Evolutionary conservation across 2,888 invertebrate genomes (phyloP).

Genomic region (Aplocera efformata): DNA sequence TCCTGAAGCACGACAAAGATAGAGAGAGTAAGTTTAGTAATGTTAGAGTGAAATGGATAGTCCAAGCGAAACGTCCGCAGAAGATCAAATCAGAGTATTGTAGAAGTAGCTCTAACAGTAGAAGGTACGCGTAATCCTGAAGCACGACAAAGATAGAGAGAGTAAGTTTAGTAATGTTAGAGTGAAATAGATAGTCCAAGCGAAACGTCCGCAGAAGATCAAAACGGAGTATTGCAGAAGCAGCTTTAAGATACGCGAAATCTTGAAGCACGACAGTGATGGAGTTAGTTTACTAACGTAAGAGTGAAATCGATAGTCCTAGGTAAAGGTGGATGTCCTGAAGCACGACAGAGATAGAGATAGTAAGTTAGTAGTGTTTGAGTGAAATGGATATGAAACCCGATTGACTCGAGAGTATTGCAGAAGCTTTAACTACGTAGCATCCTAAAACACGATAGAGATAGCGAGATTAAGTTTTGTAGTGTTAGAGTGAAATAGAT

Average conservation of each 20-base stretch:
- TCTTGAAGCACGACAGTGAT: conserved; percentile 46
- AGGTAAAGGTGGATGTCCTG: too few relatives aligned
- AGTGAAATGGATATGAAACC: too few relatives aligned
- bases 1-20: conserved; percentile 46
- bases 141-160: conserved; percentile 36
- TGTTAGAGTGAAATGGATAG: not conserved
- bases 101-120: conserved; percentile 31
- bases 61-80: too few relatives aligned
- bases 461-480: too few relatives aligned
- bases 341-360: too few relatives aligned
- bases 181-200: not conserved
- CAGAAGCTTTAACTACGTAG: too few relatives aligned
- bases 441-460: too few relatives aligned
- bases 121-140: conserved; percentile 51
- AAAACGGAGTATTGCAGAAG: conserved; percentile 39
- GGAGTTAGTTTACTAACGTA: conserved; percentile 13
- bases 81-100: conserved; percentile 39
- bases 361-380: too few relatives aligned
- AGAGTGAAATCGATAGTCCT: not conserved
- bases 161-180: conserved; percentile 13
- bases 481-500: too few relatives aligned
- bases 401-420: too few relatives aligned
- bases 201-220: not conserved
- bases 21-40: conserved; percentile 18
- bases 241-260: conserved; percentile 42